Base-by-base conservation (phyloP, 2,888 invertebrate species). In the Shargacucullia verbasci region DNA sequence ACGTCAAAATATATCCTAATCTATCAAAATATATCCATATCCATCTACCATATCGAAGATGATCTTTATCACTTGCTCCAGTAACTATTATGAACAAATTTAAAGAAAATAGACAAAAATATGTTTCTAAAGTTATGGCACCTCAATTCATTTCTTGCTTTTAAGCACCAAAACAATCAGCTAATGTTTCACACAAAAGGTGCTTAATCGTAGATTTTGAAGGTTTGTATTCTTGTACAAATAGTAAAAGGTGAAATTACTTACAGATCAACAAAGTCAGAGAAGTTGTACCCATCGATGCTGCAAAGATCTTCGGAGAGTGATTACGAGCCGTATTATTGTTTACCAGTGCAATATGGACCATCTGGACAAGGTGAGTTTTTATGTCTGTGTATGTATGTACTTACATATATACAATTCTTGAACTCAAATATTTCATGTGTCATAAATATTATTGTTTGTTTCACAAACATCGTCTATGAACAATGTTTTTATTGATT, bases 231-330 rank as follows among this genome's bases (percentile, higher is more conserved):
- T 15, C 6, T 5, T n/a, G 1, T 33, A 31, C 41, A 31, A 46
- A 41, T 25, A 60, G 2, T 73, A 38, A 59, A 60, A 12, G 33
- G 11, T 1, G 6, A 14, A 37, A 31, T 15, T 55, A 31, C 50
- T 90, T 89, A 8, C 95, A 98, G 98, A 91, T 99, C 99, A 38
- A 98, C 98, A 13, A 98, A 98, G 92, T 99, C 98, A 9, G 98
- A 99, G 89, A 98, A 98, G 92, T 95, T 98, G 86, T 98, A 98
- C 88, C 98, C 98, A 33, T 98, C 98, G 63, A 98, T 98, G 98
- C 91, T 98, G 80, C 97, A 96, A 78, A 94, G 97, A 65, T 97
- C 96, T 81, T 96, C 96, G 75, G 96, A 97, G 79, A 97, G 97
- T 60, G 98, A 98, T 86, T 96, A 97, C 69, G 98, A 98, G 84